Evolutionary conservation across 1,140 invertebrate genomes (phyloP).

Genomic region (Mesaphorura yosii): DNA sequence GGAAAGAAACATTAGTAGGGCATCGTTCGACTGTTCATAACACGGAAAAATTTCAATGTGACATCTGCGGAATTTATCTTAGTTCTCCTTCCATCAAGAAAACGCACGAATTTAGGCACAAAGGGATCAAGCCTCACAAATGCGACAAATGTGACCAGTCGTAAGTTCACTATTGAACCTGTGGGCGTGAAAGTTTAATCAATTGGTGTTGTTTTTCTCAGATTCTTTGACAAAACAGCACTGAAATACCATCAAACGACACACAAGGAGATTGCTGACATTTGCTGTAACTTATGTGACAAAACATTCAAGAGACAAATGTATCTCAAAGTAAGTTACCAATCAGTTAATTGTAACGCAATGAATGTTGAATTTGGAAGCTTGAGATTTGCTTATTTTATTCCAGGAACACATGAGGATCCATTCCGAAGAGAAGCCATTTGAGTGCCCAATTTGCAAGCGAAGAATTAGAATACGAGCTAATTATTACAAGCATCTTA

Average conservation of each 20-base stretch:
- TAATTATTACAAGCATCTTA: constrained; percentile 15
- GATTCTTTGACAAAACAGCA: constrained; percentile 11
- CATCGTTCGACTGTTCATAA: constrained; percentile 16
- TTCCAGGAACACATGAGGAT: constrained; percentile 71
- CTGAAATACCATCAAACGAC: constrained; percentile 9
- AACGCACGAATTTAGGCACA: constrained; percentile 72
- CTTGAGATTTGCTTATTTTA: constrained; percentile 37
- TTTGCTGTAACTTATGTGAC: constrained; percentile 7
- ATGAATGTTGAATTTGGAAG: background rate
- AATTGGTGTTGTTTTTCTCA: background rate
- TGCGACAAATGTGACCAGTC: constrained; percentile 67
- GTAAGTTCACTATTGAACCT: constrained; percentile 4
- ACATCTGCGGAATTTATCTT: constrained; percentile 61
- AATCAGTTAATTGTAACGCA: background rate
- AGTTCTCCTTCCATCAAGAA: constrained; percentile 70
- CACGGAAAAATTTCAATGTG: constrained; percentile 67
- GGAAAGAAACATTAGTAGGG: constrained; percentile 19
- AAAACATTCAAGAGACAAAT: constrained; percentile 19
- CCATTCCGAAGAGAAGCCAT: constrained; percentile 75
- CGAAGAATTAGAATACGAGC: constrained; percentile 18
- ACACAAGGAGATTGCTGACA: constrained; percentile 9
- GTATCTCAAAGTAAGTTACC: constrained; percentile 11
- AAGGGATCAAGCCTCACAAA: constrained; percentile 78
- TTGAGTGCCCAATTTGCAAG: constrained; percentile 63
- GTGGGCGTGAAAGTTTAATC: background rate